Evolutionary conservation across 2,113 vertebrate genomes (phyloP), one percentile per base, ranked within the genome.

Genomic region (Ploceus nigricollis): DNA sequence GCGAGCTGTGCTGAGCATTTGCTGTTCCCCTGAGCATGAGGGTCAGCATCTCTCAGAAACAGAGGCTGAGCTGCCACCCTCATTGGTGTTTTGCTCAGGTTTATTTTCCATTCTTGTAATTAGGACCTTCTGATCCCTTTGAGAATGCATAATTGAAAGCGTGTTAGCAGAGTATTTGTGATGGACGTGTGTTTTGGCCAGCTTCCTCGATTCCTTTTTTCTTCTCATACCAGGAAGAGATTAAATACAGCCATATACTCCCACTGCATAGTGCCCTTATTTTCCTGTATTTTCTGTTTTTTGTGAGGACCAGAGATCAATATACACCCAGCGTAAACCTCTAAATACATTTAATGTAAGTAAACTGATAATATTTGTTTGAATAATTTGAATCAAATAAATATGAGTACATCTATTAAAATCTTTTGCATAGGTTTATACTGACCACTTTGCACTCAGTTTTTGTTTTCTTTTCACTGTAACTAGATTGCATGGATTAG

Each of bases 1-100:
- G 27, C 0, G 0, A 87, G 31, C 44, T 78, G 6, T 69, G 50
- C 64, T 65, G 37, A 70, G 47, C 39, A 47, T 73, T 73, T 92
- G 51, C 42, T 83, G 6, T 48, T 89, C 21, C 63, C 33, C 8
- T 28, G 42, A 63, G 54, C 13, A 12, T 3, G 5, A 78, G 56
- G 33, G 47, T 80, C 63, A 86, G 51, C 44, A 71, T 35, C 56
- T 85, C 17, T 63, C 42, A 90, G 70, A 85, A 76, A 68, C 31
- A 44, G 22, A 84, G 61, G 22, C 27, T 75, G 48, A 82, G 61
- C 57, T 93, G 48, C 40, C 2, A 3, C n/a, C 19, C 51, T 83
- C 44, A 13, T 37, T 95, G 79, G 37, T 68, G 58, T 89, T 94
- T 96, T 90, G 60, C 60, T 93, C 93, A 90, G 82, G 82, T 96